Evolutionary conservation across 2,113 vertebrate species (phyloP), one percentile per base, ranked within the genome.

Genomic region (Neogale vison): DNA sequence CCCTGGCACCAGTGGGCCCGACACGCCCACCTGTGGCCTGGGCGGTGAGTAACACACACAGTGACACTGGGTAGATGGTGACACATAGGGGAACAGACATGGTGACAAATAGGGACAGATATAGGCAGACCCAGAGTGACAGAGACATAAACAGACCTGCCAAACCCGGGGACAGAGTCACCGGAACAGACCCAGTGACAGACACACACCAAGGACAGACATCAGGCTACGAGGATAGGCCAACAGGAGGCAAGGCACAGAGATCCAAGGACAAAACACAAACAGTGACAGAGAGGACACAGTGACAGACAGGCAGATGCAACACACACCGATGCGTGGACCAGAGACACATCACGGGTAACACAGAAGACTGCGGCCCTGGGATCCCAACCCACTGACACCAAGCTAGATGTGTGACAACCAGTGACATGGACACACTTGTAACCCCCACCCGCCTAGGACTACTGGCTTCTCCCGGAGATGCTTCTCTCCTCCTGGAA

Each of bases 21-120:
- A 47, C 95, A 95, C 90, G 72, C 97, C 97, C 86, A 98, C 97
- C 97, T 97, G 98, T 95, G 98, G 96, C 97, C 97, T 93, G 96
- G 93, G 79, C 24, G n/a, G 95, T 98, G 98, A 98, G 95, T 96
- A 97, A 97, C 85, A 86, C 72, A 52, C 50, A 65, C 1, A 11
- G 72, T 65, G 97, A 96, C 98, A 97, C 95, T 94, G 93, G 93
- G 79, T 36, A 23, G 34, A 92, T 65, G 96, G 97, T 97, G 97
- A 98, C 98, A 97, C 97, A 97, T 47, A 50, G 0, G 42, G 55
- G 36, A 42, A 72, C 39, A 71, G 95, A 87, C 57, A 88, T 11
- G 2, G 89, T 88, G 92, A 88, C 92, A 93, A 88, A 96, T 67
- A 69, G 82, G 50, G 95, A 88, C 95, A 90, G 81, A 96, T 90